These are phyloP conservation scores for Oceanodroma leucorhoa DNA, from an alignment of 2,797 vertebrate genomes.

Conservation along the genomic window DNA sequence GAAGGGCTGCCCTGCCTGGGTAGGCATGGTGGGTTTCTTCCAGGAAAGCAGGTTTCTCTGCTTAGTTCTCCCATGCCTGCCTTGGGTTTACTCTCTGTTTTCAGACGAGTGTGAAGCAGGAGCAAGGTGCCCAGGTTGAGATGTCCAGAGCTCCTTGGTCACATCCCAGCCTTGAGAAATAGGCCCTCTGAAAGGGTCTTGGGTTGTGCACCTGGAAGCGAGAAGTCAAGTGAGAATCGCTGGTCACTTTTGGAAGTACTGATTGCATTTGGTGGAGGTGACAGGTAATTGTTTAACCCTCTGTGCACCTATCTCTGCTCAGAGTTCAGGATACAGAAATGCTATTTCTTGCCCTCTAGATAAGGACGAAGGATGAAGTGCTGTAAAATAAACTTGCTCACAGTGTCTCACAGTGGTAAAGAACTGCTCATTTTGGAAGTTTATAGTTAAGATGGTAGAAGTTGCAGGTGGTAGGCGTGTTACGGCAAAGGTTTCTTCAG, in stretches of 20 bases:
- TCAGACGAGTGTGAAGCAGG: not conserved
- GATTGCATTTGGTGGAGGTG: not conserved
- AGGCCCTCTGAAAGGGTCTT: not conserved
- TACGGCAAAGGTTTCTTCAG: slow-evolving; percentile 25
- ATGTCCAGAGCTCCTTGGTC: not conserved
- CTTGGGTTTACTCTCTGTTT: not conserved
- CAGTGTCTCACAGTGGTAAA: not conserved
- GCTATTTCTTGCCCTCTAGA: not conserved
- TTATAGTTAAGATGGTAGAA: not conserved
- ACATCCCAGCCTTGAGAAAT: not conserved
- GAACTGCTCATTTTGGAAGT: not conserved
- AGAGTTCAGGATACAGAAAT: not conserved
- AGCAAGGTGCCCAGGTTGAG: not conserved
- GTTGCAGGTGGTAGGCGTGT: slow-evolving; percentile 2
- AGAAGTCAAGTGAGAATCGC: not conserved
- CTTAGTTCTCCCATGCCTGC: not conserved
- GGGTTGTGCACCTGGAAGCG: not conserved
- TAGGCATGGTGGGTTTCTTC: not conserved
- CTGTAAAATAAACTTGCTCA: not conserved
- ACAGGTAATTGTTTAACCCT: not conserved
- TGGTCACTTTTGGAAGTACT: not conserved
- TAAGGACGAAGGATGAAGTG: not conserved
- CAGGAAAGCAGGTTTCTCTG: not conserved
- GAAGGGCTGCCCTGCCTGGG: not conserved
- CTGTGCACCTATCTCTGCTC: not conserved